Percentiles rank a stretch among this genome's conserved stretches.
Conservation (phyloP, 1,140 invertebrate genomes). For the Tetragonula clypearis region DNA sequence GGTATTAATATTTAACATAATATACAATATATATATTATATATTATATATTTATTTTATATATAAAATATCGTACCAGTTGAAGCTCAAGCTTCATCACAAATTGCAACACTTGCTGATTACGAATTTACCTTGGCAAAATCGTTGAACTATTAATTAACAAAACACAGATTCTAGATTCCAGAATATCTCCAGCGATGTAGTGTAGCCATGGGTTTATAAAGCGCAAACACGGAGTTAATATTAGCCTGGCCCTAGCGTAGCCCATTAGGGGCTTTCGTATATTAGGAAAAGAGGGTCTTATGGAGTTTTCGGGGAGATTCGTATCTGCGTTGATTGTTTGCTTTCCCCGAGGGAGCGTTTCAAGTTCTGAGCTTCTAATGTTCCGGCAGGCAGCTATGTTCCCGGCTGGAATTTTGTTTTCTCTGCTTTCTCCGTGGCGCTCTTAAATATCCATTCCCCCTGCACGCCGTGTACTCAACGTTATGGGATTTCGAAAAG, state of each 20-base stretch:
- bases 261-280: neutral
- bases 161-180: too few species aligned
- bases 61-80: too few species aligned
- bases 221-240: neutral
- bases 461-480: neutral
- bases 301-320: neutral
- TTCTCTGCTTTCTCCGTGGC: slow-evolving; percentile 4
- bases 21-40: too few species aligned
- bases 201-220: neutral
- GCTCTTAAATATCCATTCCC: neutral
- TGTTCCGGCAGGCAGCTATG: neutral
- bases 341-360: neutral
- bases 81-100: too few species aligned
- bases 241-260: neutral
- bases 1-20: too few species aligned
- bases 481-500: neutral
- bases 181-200: too few species aligned
- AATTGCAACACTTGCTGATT: too few species aligned
- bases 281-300: neutral
- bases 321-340: slow-evolving; percentile 38
- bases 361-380: slow-evolving; percentile 10
- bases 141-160: too few species aligned
- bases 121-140: too few species aligned
- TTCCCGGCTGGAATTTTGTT: neutral
- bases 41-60: too few species aligned